Evolutionary conservation across 2,888 invertebrate species (phyloP).

Genomic region (Acrobasis suavella): DNA sequence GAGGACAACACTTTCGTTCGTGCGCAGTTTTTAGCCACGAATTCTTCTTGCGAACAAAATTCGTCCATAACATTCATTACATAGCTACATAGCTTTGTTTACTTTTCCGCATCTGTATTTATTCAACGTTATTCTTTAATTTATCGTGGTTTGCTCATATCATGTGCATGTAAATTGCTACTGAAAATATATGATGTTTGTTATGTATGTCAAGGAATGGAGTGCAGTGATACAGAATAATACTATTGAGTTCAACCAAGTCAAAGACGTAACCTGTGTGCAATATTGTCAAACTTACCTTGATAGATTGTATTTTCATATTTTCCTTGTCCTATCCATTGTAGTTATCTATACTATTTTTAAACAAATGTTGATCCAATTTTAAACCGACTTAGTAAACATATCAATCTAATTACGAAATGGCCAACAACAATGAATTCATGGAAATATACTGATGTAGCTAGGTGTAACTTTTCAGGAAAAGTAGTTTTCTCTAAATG

Average conservation of each 20-base stretch:
- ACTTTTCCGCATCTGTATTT: constrained; percentile 9
- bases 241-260: background rate
- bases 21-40: background rate
- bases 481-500: too few species aligned
- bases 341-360: too few species aligned
- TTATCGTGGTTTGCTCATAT: constrained; percentile 16
- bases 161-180: background rate
- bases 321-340: background rate
- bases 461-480: too few species aligned
- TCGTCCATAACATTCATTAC: background rate
- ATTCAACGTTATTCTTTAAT: constrained; percentile 14
- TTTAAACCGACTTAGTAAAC: too few species aligned
- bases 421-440: too few species aligned
- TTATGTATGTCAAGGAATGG: constrained; percentile 12
- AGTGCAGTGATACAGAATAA: constrained; percentile 22
- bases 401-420: too few species aligned
- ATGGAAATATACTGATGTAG: too few species aligned
- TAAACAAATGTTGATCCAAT: too few species aligned
- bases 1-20: too few species aligned
- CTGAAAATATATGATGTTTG: background rate
- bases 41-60: background rate
- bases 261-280: constrained; percentile 3
- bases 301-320: background rate
- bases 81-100: background rate
- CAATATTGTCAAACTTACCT: background rate